A percentile compares a stretch with the other conserved stretches of the same genome.
phyloP scores from a whole-genome alignment of 1,140 invertebrate genomes.

The Atta texana region DNA sequence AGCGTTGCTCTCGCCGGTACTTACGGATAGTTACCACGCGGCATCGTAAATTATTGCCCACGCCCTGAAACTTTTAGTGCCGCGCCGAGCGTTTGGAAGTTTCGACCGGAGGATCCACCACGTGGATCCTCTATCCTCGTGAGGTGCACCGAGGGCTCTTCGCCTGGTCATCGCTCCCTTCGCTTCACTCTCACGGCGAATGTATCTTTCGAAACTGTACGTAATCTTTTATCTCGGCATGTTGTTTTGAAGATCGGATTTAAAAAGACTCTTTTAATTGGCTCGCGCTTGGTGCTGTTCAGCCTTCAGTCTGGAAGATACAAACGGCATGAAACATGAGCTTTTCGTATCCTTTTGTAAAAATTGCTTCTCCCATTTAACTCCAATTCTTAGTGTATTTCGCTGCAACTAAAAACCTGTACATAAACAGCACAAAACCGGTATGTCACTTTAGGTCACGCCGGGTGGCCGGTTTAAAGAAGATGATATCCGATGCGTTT shows the following conservation, averaged over 20 bases:
- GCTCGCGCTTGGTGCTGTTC: neutral
- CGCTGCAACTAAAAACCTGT: slow-evolving; percentile 25
- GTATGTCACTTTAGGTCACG: slow-evolving; percentile 46
- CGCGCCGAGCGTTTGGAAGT: slow-evolving; percentile 55
- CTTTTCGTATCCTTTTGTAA: slow-evolving; percentile 23
- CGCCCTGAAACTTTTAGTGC: slow-evolving; percentile 83
- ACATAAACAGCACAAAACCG: slow-evolving; percentile 5
- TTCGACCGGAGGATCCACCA: slow-evolving; percentile 52
- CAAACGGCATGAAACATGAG: slow-evolving; percentile 30
- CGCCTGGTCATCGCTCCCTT: slow-evolving; percentile 39
- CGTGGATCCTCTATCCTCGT: slow-evolving; percentile 40
- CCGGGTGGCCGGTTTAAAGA: slow-evolving; percentile 36
- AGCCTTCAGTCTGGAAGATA: neutral
- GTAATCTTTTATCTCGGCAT: neutral
- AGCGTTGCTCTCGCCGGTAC: slow-evolving; percentile 81
- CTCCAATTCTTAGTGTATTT: slow-evolving; percentile 25
- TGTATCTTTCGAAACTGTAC: neutral
- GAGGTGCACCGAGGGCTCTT: neutral
- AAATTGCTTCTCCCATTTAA: slow-evolving; percentile 6
- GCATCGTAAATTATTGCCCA: slow-evolving; percentile 85
- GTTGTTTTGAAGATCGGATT: slow-evolving; percentile 24
- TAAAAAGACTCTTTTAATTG: slow-evolving; percentile 17
- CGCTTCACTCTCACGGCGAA: neutral
- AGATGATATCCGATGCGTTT: slow-evolving; percentile 30
- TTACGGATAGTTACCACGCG: slow-evolving; percentile 83